These are phyloP conservation scores for Spermophilus dauricus DNA, from an alignment of 2,113 vertebrate species.

Conservation along the genomic window DNA sequence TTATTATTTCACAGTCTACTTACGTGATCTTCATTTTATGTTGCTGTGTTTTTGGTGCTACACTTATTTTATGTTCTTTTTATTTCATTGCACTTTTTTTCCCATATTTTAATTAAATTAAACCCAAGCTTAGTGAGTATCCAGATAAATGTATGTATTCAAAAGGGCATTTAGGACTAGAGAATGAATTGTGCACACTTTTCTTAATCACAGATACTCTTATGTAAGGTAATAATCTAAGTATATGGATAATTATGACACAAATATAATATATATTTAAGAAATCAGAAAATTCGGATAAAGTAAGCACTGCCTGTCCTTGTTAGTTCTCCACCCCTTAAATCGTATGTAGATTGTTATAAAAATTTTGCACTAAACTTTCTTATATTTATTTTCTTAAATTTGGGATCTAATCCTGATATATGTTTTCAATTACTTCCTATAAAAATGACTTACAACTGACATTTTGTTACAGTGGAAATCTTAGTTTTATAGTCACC, in stretches of 20 bases:
- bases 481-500: neutral
- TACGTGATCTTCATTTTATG: neutral
- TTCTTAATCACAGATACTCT: neutral
- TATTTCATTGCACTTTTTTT: neutral
- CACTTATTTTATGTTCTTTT: neutral
- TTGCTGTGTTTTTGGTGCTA: neutral
- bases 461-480: neutral
- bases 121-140: neutral
- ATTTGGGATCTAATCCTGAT: neutral
- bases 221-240: neutral
- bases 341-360: neutral
- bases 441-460: neutral
- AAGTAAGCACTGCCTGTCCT: neutral
- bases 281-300: neutral
- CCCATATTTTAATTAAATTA: neutral
- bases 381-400: neutral
- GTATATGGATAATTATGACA: neutral
- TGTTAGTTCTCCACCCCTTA: neutral
- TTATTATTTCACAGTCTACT: neutral
- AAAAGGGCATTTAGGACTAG: neutral
- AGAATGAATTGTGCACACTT: neutral
- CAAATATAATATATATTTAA: neutral
- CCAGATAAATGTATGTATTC: neutral
- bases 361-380: neutral
- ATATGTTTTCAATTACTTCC: neutral